Conservation (phyloP, 2,888 invertebrate genomes). For the Spodoptera picta region DNA sequence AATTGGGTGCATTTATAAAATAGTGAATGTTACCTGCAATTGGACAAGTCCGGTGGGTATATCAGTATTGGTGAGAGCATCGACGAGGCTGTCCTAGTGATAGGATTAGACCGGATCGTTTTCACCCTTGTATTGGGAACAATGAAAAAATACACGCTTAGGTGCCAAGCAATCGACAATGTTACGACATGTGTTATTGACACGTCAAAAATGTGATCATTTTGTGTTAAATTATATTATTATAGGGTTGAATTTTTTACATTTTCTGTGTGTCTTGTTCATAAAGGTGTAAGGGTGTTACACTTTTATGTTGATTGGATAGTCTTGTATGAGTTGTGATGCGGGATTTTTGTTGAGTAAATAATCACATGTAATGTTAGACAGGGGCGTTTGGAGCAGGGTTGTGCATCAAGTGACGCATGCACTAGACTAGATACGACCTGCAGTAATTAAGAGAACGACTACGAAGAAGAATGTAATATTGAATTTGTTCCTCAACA, state of each 20-base stretch:
- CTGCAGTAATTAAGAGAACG: too few species aligned
- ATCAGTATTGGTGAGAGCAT: constrained; percentile 89
- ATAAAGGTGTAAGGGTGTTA: constrained; percentile 39
- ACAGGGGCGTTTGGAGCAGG: too few species aligned
- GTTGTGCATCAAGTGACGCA: too few species aligned
- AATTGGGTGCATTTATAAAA: constrained; percentile 51
- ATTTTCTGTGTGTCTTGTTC: constrained; percentile 6
- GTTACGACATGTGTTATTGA: constrained; percentile 63
- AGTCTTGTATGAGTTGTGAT: constrained; percentile 16
- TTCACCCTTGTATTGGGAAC: constrained; percentile 84
- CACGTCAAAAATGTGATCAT: constrained; percentile 44
- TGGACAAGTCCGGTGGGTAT: constrained; percentile 86
- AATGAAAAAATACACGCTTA: constrained; percentile 84
- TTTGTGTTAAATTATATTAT: constrained; percentile 33
- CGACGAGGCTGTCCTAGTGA: constrained; percentile 87
- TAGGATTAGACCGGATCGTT: constrained; percentile 88
- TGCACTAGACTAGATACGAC: too few species aligned
- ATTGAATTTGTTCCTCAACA: background rate
- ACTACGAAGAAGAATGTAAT: too few species aligned
- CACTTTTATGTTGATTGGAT: constrained; percentile 28
- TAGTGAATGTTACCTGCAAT: constrained; percentile 80
- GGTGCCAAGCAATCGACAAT: constrained; percentile 80
- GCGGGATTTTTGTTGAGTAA: constrained; percentile 2
- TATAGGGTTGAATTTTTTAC: constrained; percentile 35
- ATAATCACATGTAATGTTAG: too few species aligned